Evolutionary conservation across 2,888 invertebrate species (phyloP).

Genomic region (Drosophila barbarae): DNA sequence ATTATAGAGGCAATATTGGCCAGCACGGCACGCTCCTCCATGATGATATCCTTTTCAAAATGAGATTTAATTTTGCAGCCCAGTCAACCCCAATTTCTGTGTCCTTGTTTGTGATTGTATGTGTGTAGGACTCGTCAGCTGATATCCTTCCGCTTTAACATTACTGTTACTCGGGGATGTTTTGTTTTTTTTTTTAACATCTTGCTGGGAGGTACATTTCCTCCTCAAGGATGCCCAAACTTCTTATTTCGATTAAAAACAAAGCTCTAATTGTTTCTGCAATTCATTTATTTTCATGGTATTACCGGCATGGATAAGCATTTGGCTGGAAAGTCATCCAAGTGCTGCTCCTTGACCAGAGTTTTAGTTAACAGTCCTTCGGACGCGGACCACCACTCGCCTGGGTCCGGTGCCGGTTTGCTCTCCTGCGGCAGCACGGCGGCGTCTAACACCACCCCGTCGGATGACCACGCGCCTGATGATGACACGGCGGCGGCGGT

Average conservation of each 20-base stretch:
- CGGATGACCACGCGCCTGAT: constrained; percentile 9
- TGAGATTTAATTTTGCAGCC: neutral
- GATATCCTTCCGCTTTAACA: neutral
- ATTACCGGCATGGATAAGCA: neutral
- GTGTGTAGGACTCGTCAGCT: constrained; percentile 16
- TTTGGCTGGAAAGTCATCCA: neutral
- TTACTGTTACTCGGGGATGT: neutral
- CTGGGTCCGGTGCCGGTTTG: neutral
- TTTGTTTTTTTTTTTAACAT: neutral
- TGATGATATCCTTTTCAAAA: constrained; percentile 24
- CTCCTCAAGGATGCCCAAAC: neutral
- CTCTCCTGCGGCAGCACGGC: neutral
- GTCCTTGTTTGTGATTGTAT: neutral
- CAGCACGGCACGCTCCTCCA: constrained; percentile 77
- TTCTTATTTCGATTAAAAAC: neutral
- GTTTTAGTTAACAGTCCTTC: constrained; percentile 1
- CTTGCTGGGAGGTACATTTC: neutral
- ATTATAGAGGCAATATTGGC: constrained; percentile 78
- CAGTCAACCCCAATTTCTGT: constrained; percentile 14
- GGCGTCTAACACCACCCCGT: neutral
- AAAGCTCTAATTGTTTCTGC: neutral
- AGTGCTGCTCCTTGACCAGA: neutral
- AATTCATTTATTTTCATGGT: constrained; percentile 1
- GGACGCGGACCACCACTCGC: constrained; percentile 8
- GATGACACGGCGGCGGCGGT: constrained; percentile 4